A percentile compares a stretch with the other conserved stretches of the same genome.
Evolutionary conservation across 1,140 invertebrate species (phyloP).

Genomic region (Ostrea edulis): DNA sequence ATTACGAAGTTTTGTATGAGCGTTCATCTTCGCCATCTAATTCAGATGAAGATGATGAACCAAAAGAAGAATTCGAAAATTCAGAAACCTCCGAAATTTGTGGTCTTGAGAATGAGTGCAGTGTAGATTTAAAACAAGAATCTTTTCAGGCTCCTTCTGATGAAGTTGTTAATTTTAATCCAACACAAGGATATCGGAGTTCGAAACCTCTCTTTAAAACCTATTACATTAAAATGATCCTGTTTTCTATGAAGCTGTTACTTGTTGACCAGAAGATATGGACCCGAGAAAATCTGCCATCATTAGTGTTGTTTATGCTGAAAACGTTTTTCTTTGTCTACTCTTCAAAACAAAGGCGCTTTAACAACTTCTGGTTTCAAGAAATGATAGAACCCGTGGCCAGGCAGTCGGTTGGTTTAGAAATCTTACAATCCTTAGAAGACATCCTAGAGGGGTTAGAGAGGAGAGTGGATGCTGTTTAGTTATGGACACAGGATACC

Average conservation of each 20-base stretch:
- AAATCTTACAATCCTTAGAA: conserved; percentile 5
- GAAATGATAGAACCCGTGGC: not conserved
- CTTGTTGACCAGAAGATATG: not conserved
- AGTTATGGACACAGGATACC: not conserved
- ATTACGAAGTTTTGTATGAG: not conserved
- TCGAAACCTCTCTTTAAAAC: conserved; percentile 37
- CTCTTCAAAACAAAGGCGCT: conserved; percentile 12
- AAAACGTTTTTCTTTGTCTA: conserved; percentile 17
- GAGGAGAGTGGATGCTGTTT: not conserved
- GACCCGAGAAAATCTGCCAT: conserved; percentile 15
- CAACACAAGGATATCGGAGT: not conserved
- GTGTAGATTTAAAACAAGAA: not conserved
- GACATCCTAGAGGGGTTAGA: not conserved
- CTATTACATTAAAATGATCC: conserved; percentile 39
- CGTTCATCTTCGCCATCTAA: not conserved
- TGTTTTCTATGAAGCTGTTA: conserved; percentile 32
- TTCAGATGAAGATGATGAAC: not conserved
- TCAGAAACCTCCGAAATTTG: not conserved
- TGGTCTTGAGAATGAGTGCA: not conserved
- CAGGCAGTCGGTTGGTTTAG: not conserved
- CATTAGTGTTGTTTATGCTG: not conserved
- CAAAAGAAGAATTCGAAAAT: not conserved
- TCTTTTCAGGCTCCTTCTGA: not conserved
- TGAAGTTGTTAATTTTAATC: not conserved
- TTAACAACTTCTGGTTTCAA: conserved; percentile 37